Base-by-base conservation (phyloP, 2,888 invertebrate species). In the Cetonia aurata region DNA sequence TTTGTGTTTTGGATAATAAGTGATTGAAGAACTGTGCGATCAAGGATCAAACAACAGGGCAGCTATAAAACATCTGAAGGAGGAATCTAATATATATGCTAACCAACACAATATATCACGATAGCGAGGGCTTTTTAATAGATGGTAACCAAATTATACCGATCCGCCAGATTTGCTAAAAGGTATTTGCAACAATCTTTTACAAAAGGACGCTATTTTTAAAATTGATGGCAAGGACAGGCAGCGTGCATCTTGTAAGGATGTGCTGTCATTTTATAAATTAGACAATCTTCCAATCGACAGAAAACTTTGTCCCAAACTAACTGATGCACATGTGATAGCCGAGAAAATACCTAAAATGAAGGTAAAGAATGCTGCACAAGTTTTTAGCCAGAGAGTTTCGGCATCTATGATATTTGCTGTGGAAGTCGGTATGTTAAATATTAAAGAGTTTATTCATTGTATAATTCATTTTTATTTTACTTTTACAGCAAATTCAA, bases 1-100 rank as follows among this genome's bases (percentile, higher is more conserved):
- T n/a, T n/a, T n/a, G n/a, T n/a, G n/a, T n/a, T n/a, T n/a, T n/a
- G 78, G 78, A 1, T 65, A 79, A 6, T 53, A 67, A 19, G 71
- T 79, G 31, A 71, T 79, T 17, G 77, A 77, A 6, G 78, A 77
- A 8, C 73, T 79, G 33, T 79, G 75, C 71, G 79, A 80, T 67
- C 78, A 79, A 69, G 79, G 77, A 15, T 59, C 76, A 6, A 74
- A 73, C 15, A 80, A 79, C 72, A 67, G 52, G 55, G 70, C 74
- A 25, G 77, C 76, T 15, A 73, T 78, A 57, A 59, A 59, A 50
- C 12, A 9, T 12, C 15, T 17, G 6, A 13, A 9, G 15, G 15
- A 15, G 1, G 9, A 50, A 12, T 15, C 50, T 9, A 50, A 17
- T 6, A 15, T 50, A 15, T 9, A 15, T 50, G 17, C 17, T 12